Conservation (phyloP, 2,888 invertebrate genomes). For the Eupithecia dodoneata region DNA sequence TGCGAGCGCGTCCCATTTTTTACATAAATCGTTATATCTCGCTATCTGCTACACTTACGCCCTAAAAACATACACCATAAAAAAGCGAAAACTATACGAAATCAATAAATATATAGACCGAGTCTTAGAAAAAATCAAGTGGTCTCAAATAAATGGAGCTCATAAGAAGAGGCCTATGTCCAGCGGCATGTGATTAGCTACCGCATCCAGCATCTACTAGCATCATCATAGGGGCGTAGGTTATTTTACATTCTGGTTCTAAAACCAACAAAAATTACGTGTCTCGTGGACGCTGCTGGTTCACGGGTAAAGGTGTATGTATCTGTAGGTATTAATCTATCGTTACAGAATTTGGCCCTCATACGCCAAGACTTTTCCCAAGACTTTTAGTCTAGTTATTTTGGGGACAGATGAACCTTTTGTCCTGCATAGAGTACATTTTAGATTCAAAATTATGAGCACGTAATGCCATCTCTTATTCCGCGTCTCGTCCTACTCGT, state of each 20-base stretch:
- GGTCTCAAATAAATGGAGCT: too few relatives aligned
- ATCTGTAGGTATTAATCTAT: not conserved
- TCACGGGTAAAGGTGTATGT: not conserved
- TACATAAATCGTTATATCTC: too few relatives aligned
- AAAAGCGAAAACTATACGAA: too few relatives aligned
- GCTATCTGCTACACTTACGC: too few relatives aligned
- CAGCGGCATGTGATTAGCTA: too few relatives aligned
- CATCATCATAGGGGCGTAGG: not conserved
- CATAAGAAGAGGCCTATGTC: too few relatives aligned
- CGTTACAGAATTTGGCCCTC: not conserved
- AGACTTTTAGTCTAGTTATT: not conserved
- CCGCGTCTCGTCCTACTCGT: slow-evolving; percentile 20
- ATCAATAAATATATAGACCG: too few relatives aligned
- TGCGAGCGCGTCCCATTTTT: too few relatives aligned
- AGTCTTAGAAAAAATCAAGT: too few relatives aligned
- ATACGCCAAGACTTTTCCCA: not conserved
- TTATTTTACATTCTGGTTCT: not conserved
- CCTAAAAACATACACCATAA: too few relatives aligned
- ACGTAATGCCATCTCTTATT: slow-evolving; percentile 17
- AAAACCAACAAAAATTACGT: not conserved
- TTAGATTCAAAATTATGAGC: slow-evolving; percentile 16
- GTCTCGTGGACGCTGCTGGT: not conserved
- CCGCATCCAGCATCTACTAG: not conserved
- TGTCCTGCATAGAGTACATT: slow-evolving; percentile 7
- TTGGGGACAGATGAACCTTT: not conserved